Conservation (phyloP, 2,888 invertebrate species). For the Tenthredo scrophulariae region DNA sequence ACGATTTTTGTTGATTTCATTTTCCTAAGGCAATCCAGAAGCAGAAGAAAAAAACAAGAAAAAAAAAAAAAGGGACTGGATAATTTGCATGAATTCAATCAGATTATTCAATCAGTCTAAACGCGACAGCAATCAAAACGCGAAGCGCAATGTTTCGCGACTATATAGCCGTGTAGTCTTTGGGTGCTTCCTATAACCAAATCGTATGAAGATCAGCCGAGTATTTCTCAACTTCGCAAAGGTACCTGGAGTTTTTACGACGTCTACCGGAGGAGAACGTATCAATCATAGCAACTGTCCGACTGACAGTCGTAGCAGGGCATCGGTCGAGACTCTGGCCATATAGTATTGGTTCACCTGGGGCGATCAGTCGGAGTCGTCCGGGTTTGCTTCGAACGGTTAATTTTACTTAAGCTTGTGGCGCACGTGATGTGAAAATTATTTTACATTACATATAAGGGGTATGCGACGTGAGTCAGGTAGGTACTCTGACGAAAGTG, state of each 20-base stretch:
- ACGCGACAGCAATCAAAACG: neutral
- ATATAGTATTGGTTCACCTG: conserved; percentile 42
- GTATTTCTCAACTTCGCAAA: conserved; percentile 48
- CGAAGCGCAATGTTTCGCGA: neutral
- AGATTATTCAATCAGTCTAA: conserved; percentile 22
- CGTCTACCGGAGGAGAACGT: conserved; percentile 51
- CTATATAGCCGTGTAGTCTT: neutral
- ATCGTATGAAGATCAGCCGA: neutral
- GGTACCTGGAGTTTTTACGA: conserved; percentile 53
- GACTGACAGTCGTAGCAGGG: conserved; percentile 49
- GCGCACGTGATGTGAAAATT: neutral
- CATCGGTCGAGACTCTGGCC: conserved; percentile 34
- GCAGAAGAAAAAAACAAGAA: neutral
- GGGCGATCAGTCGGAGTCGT: conserved; percentile 20
- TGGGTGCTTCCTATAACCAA: conserved; percentile 2
- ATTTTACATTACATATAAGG: neutral
- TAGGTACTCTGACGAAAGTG: neutral
- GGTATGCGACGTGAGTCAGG: neutral
- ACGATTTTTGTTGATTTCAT: neutral
- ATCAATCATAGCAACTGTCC: conserved; percentile 52
- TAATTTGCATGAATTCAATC: conserved; percentile 11
- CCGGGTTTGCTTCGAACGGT: neutral
- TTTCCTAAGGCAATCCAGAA: too few species aligned
- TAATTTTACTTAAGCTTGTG: neutral
- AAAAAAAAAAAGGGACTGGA: neutral